Percentiles rank a stretch among this genome's conserved stretches.
phyloP scores from a whole-genome alignment of 2,888 invertebrate genomes.

The Chydorus sphaericus region DNA sequence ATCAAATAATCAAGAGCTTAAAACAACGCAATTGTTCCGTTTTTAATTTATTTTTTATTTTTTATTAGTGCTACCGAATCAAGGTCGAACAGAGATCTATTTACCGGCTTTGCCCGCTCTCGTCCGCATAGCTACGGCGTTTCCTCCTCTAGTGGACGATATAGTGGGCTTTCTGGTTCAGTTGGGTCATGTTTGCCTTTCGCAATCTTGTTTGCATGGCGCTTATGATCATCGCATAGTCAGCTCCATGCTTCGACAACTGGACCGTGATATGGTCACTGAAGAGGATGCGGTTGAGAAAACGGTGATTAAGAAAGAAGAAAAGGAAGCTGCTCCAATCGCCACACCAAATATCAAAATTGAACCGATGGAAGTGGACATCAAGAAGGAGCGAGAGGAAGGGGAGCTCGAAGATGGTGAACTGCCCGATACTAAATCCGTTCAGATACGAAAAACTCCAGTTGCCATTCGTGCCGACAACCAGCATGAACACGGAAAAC shows the following conservation, averaged over 20 bases:
- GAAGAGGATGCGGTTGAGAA: background rate
- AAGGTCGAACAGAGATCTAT: slow-evolving; percentile 64
- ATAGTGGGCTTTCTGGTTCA: slow-evolving; percentile 70
- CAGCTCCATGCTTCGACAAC: slow-evolving; percentile 2
- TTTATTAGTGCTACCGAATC: slow-evolving; percentile 53
- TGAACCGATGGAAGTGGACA: background rate
- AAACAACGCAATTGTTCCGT: background rate
- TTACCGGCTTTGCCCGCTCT: slow-evolving; percentile 70
- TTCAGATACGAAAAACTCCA: no score
- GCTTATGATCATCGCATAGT: slow-evolving; percentile 7
- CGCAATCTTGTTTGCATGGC: slow-evolving; percentile 52
- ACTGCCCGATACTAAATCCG: slow-evolving; percentile 9
- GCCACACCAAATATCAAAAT: background rate
- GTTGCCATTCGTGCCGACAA: background rate
- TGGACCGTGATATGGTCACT: slow-evolving; percentile 1
- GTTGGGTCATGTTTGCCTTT: slow-evolving; percentile 67
- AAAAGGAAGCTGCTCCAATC: background rate
- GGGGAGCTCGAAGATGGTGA: slow-evolving; percentile 13
- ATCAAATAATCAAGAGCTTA: background rate
- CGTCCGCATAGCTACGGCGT: slow-evolving; percentile 73
- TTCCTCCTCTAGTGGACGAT: slow-evolving; percentile 82
- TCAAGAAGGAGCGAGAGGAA: slow-evolving; percentile 11
- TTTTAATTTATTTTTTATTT: slow-evolving; percentile 11
- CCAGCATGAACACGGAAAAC: no score
- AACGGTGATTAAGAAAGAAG: background rate